A percentile compares a stretch with the other conserved stretches of the same genome.
These are phyloP conservation scores for Neodontobutis hainanensis DNA, from an alignment of 2,113 vertebrate species.

Conservation along the genomic window DNA sequence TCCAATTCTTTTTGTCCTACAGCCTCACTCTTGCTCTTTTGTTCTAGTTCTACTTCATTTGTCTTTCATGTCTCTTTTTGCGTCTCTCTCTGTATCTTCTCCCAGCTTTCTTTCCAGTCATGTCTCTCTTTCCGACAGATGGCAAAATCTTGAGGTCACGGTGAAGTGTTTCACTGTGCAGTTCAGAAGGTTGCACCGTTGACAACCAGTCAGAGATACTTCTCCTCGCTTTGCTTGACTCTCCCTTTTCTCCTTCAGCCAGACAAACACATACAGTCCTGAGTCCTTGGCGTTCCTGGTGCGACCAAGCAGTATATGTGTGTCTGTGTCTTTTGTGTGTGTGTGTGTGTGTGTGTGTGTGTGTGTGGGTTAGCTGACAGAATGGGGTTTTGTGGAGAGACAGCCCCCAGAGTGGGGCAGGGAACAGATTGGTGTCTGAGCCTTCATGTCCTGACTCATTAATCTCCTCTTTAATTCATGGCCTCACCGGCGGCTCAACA, in stretches of 20 bases:
- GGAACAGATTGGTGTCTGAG: constrained; percentile 78
- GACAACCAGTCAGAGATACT: constrained; percentile 9
- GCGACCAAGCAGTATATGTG: constrained; percentile 10
- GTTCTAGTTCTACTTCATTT: constrained; percentile 24
- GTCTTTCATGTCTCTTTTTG: constrained; percentile 7
- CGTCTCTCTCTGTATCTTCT: constrained; percentile 12
- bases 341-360: constrained; percentile 12
- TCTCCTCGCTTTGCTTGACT: neutral
- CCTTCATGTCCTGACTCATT: constrained; percentile 77
- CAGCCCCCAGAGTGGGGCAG: constrained; percentile 56
- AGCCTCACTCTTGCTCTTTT: constrained; percentile 25
- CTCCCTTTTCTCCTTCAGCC: constrained; percentile 12
- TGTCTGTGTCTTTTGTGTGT: constrained; percentile 2
- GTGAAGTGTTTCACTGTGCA: constrained; percentile 41
- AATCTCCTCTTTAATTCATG: constrained; percentile 80
- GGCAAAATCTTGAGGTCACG: constrained; percentile 46
- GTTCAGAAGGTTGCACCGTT: constrained; percentile 21
- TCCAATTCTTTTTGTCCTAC: neutral
- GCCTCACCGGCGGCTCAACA: constrained; percentile 57
- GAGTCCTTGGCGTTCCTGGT: constrained; percentile 38
- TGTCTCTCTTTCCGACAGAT: constrained; percentile 50
- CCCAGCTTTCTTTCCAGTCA: neutral
- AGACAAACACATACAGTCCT: constrained; percentile 13
- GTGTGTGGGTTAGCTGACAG: constrained; percentile 56
- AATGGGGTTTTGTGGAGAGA: constrained; percentile 66